phyloP scores from a whole-genome alignment of 30 jellyfish, hydroid and myxozoan species.

The Catostylus mosaicus region DNA sequence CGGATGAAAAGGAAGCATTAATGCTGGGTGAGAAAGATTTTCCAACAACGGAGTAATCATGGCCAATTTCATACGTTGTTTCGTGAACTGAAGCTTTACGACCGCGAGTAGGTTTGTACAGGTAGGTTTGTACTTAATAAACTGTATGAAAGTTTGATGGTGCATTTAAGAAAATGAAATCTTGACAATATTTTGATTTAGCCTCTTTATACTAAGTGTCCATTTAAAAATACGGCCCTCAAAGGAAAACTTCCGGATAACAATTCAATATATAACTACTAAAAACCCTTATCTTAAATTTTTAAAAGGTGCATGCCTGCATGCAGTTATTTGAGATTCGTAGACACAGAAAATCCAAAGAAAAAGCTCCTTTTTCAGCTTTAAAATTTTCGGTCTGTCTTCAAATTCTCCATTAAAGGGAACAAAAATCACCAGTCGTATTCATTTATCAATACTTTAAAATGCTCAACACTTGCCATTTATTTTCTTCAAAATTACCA shows the following conservation, averaged over 20 bases:
- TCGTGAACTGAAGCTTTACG: neutral
- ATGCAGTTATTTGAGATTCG: too few relatives aligned
- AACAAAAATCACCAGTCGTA: too few relatives aligned
- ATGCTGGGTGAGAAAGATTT: slow-evolving; percentile 32
- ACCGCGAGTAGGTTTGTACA: neutral
- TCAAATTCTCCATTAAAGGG: too few relatives aligned
- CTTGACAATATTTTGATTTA: neutral
- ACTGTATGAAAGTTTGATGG: neutral
- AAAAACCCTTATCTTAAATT: too few relatives aligned
- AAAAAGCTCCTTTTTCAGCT: too few relatives aligned
- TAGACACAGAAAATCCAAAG: too few relatives aligned
- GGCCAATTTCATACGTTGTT: neutral
- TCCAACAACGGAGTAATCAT: neutral
- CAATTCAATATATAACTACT: neutral
- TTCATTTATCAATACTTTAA: too few relatives aligned
- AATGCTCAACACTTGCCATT: too few relatives aligned
- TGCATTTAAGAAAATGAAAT: neutral
- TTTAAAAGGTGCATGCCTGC: too few relatives aligned
- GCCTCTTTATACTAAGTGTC: too few relatives aligned
- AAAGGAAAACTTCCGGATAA: neutral
- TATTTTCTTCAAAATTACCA: too few relatives aligned
- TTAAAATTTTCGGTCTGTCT: too few relatives aligned
- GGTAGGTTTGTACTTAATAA: neutral
- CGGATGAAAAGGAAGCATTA: slow-evolving; percentile 18
- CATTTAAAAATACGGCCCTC: neutral